Evolutionary conservation across 2,113 vertebrate genomes (phyloP).

Genomic region (Bubo bubo): DNA sequence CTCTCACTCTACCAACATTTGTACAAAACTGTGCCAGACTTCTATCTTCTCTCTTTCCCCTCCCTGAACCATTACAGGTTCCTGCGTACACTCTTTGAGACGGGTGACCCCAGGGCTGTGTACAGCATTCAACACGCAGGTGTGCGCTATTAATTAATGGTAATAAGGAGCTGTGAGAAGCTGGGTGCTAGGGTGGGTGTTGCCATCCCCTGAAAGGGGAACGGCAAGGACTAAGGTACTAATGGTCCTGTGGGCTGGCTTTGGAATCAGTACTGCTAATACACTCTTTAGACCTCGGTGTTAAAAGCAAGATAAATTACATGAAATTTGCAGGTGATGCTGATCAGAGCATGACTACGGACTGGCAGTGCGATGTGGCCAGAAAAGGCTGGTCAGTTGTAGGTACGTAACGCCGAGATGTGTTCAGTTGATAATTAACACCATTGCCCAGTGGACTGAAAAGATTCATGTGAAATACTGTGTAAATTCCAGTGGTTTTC

Average conservation of each 20-base stretch:
- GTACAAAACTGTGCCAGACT: background rate
- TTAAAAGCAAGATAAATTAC: background rate
- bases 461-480: background rate
- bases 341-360: background rate
- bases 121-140: accelerated
- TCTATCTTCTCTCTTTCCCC: background rate
- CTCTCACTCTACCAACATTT: background rate
- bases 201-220: background rate
- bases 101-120: background rate
- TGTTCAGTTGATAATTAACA: background rate
- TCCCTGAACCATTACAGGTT: background rate
- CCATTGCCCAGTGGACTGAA: background rate
- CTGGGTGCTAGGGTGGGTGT: background rate
- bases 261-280: background rate
- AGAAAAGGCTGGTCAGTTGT: background rate
- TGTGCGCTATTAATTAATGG: background rate
- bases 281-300: background rate
- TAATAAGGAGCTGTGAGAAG: background rate
- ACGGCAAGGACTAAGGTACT: background rate
- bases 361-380: accelerated
- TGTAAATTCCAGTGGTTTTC: background rate
- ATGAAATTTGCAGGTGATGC: background rate
- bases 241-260: too few species aligned
- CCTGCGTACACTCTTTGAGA: accelerated
- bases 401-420: background rate